Conservation (phyloP, 2,888 invertebrate genomes). For the Emmelina monodactyla region DNA sequence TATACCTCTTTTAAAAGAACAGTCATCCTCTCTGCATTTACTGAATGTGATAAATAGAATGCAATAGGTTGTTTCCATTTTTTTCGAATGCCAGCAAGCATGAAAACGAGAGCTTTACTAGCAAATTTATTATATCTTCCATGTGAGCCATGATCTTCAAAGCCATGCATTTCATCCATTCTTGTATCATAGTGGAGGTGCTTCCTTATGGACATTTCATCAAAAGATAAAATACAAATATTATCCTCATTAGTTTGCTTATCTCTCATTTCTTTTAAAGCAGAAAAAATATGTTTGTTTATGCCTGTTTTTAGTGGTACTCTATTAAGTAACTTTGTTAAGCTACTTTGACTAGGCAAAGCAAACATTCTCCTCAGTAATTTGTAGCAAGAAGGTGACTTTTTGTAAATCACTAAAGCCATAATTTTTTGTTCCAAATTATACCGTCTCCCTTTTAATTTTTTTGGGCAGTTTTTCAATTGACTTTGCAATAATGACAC, state of each 20-base stretch:
- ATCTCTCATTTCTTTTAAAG: conserved; percentile 12
- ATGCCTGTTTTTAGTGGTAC: conserved; percentile 14
- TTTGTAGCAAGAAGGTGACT: conserved; percentile 17
- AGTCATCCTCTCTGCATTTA: conserved; percentile 12
- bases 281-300: conserved; percentile 13
- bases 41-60: conserved; percentile 12
- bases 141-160: conserved; percentile 15
- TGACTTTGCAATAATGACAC: conserved; percentile 4
- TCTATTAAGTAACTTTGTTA: conserved; percentile 16
- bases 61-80: conserved; percentile 16
- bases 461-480: conserved; percentile 6
- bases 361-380: conserved; percentile 17
- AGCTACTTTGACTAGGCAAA: conserved; percentile 15
- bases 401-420: conserved; percentile 15
- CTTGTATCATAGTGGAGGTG: conserved; percentile 12
- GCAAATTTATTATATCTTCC: conserved; percentile 12
- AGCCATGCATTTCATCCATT: conserved; percentile 12
- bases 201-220: conserved; percentile 12
- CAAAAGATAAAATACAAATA: conserved; percentile 5
- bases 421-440: conserved; percentile 5
- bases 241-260: conserved; percentile 2
- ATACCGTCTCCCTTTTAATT: conserved; percentile 4
- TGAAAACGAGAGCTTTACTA: conserved; percentile 15
- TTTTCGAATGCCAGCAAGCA: conserved; percentile 15
- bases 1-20: conserved; percentile 13